These are phyloP conservation scores for Lepidothrix coronata DNA, from an alignment of 2,113 vertebrate genomes.

Conservation along the genomic window DNA sequence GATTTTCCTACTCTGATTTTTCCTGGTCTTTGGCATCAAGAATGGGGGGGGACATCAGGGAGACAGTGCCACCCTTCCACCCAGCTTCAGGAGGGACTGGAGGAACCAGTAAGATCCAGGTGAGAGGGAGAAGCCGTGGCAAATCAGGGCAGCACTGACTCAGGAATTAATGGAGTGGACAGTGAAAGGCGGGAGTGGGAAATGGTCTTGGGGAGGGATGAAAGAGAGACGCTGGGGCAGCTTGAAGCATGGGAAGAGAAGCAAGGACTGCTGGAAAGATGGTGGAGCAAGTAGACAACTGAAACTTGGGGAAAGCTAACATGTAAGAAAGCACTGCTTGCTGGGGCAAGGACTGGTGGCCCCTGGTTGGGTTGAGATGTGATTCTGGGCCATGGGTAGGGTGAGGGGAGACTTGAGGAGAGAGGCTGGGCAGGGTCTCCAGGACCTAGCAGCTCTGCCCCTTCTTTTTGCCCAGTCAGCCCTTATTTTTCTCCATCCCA, in stretches of 20 bases:
- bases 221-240: neutral
- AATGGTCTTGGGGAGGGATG: neutral
- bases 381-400: neutral
- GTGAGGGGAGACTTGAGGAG: accelerated
- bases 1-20: neutral
- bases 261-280: neutral
- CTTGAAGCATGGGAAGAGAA: neutral
- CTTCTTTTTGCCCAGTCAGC: neutral
- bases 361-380: neutral
- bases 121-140: neutral
- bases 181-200: neutral
- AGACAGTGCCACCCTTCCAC: neutral
- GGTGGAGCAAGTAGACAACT: neutral
- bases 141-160: neutral
- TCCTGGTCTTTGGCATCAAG: neutral
- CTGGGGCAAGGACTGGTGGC: neutral
- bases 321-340: neutral
- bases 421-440: neutral
- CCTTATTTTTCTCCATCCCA: neutral
- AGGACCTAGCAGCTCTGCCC: neutral
- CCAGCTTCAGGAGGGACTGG: neutral
- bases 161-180: neutral
- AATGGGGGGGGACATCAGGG: neutral
- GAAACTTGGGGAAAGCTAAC: neutral
- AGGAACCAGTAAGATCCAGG: neutral